Evolutionary conservation across 92 coral and sea anemone species (phyloP), one percentile per base, ranked within the genome.

Genomic region (Palythoa caribaeorum): DNA sequence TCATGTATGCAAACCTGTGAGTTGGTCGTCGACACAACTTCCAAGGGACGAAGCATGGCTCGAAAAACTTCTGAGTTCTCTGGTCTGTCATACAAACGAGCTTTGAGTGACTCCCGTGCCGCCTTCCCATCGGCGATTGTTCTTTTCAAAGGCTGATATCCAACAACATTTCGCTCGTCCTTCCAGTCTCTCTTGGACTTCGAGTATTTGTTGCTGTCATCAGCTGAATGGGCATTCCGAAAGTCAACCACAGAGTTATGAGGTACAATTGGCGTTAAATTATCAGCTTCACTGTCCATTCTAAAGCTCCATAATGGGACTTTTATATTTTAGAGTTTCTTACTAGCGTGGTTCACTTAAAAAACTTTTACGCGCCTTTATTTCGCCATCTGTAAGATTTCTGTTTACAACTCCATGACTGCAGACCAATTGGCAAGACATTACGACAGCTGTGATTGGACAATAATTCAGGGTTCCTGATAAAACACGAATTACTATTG

Each of bases 11-110:
- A 77, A 44, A 94, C 97, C 93, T 92, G 95, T 10, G 93, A 57
- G 3, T 90, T 71, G 38, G 71, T 83, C 35, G 93, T 78, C 54
- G 75, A 86, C 55, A 90, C 40, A 57, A 92, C 89, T 86, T 91
- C 92, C 17, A 79, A 75, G 35, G 98, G 93, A 19, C 98, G 96
- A 84, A 87, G 62, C 48, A 95, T 92, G 17, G 98, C 89, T 68
- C 91, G 93, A 89, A 92, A 97, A 88, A 97, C 99, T 68, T 97
- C 98, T 0, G 99, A 95, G 88, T 96, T 94, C 89, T 93, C 98
- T 14, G 98, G 97, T 74, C 85, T 89, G 89, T 97, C 99, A 70
- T 97, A 97, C 81, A 97, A 79, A 53, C 99, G 99, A 71, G 94
- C 90, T 89, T 93, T 97, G 39, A 97, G 88, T 15, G 91, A 44